Conservation (phyloP, 2,888 invertebrate species). For the Drosophila prostipennis region DNA sequence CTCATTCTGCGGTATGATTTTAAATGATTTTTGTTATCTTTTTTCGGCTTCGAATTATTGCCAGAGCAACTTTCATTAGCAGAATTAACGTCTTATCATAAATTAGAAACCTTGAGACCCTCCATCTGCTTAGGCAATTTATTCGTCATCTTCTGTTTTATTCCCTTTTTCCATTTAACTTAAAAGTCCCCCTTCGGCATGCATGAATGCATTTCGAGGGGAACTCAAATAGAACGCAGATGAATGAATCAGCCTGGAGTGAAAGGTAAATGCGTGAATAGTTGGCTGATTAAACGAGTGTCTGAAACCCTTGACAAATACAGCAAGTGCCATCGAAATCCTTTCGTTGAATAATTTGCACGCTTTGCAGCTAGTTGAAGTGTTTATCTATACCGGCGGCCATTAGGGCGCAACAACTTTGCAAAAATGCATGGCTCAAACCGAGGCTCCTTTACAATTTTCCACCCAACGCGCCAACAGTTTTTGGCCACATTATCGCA, state of each 20-base stretch:
- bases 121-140: slow-evolving; percentile 10
- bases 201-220: slow-evolving; percentile 34
- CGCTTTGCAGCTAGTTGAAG: slow-evolving; percentile 4
- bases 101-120: slow-evolving; percentile 4
- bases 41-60: neutral
- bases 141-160: slow-evolving; percentile 3
- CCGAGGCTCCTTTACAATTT: neutral
- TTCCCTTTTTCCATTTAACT: neutral
- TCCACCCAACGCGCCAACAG: neutral
- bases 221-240: slow-evolving; percentile 44
- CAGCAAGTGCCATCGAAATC: neutral
- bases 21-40: neutral
- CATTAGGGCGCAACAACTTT: neutral
- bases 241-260: slow-evolving; percentile 39
- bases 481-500: slow-evolving; percentile 4
- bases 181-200: slow-evolving; percentile 1
- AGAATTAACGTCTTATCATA: slow-evolving; percentile 19
- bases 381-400: neutral
- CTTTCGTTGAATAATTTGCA: neutral
- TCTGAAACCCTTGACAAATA: slow-evolving; percentile 32
- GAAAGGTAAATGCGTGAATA: slow-evolving; percentile 54
- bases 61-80: slow-evolving; percentile 24
- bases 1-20: neutral
- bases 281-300: slow-evolving; percentile 55
- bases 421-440: no score